These are phyloP conservation scores for Microplitis deprimator DNA, from an alignment of 2,888 invertebrate species.

Conservation along the genomic window DNA sequence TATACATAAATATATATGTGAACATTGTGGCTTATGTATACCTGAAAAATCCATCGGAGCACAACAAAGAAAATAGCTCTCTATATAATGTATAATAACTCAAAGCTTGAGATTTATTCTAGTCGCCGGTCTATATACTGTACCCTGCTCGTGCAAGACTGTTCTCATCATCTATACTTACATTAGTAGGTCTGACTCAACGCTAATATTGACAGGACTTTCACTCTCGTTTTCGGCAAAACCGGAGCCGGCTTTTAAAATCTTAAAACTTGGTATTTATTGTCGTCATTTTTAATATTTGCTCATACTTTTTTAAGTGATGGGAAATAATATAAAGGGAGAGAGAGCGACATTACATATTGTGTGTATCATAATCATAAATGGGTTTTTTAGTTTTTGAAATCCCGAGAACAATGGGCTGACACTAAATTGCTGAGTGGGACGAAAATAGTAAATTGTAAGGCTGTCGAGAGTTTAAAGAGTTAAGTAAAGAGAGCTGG, in stretches of 20 bases:
- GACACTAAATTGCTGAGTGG: slow-evolving; percentile 44
- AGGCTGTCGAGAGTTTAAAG: slow-evolving; percentile 39
- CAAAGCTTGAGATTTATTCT: neutral
- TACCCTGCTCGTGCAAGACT: neutral
- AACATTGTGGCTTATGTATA: neutral
- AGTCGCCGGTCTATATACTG: neutral
- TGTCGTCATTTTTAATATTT: slow-evolving; percentile 3
- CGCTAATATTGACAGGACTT: slow-evolving; percentile 24
- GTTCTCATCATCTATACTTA: slow-evolving; percentile 2
- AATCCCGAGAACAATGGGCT: slow-evolving; percentile 46
- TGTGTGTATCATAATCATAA: neutral
- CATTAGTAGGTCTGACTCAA: slow-evolving; percentile 15
- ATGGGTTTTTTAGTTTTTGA: slow-evolving; percentile 44
- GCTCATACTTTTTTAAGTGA: neutral
- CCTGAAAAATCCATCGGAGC: neutral
- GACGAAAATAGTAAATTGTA: slow-evolving; percentile 38
- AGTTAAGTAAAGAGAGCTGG: slow-evolving; percentile 2
- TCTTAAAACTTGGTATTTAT: neutral
- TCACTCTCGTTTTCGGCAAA: slow-evolving; percentile 28
- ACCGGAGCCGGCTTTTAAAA: slow-evolving; percentile 11
- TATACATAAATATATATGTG: neutral
- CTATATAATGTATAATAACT: slow-evolving; percentile 1
- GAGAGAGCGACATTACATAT: slow-evolving; percentile 37
- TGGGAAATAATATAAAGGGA: neutral
- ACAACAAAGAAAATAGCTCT: neutral